Evolutionary conservation across 2,113 vertebrate genomes (phyloP).

Genomic region (Columba livia): DNA sequence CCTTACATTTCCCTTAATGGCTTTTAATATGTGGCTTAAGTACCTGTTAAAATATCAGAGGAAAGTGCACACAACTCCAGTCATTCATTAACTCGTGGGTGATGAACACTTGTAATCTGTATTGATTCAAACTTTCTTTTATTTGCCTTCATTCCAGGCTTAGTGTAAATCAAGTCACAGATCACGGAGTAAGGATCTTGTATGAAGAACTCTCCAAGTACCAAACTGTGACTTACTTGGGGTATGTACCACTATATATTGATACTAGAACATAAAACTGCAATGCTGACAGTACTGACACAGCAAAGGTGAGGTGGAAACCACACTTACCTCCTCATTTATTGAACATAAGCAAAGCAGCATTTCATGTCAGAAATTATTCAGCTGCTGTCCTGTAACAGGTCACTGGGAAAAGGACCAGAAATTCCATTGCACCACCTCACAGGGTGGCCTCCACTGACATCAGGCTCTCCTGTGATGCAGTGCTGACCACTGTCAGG

Average conservation of each 20-base stretch:
- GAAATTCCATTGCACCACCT: not conserved
- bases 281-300: not conserved
- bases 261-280: not conserved
- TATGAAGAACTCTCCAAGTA: conserved; percentile 89
- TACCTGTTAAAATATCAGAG: not conserved
- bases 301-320: not conserved
- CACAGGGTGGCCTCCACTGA: not conserved
- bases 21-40: not conserved
- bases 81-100: not conserved
- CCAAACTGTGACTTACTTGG: conserved; percentile 82
- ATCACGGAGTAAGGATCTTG: conserved; percentile 85
- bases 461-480: not conserved
- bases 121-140: not conserved
- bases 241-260: conserved; percentile 75
- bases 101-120: not conserved
- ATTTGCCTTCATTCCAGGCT: conserved; percentile 75
- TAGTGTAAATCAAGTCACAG: conserved; percentile 90
- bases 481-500: not conserved
- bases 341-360: not conserved
- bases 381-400: not conserved
- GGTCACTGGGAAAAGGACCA: not conserved
- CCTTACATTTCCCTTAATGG: not conserved
- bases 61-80: not conserved
- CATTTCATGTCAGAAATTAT: not conserved
- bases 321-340: not conserved